Base-by-base conservation (phyloP, 1,140 invertebrate genomes). In the Drosophila neocordata region DNA sequence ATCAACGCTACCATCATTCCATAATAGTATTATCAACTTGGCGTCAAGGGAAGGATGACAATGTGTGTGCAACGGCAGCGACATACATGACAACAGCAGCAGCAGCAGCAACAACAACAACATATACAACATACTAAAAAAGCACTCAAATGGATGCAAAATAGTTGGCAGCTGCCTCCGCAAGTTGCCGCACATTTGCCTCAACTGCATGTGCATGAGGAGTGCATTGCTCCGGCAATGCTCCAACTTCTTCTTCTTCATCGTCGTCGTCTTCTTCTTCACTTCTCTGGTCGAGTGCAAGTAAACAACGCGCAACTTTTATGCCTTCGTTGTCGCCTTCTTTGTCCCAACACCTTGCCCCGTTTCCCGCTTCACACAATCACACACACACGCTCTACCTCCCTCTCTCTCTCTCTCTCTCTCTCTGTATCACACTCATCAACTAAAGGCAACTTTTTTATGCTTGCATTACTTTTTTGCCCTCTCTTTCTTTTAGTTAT, bases 221-320 rank as follows among this genome's bases (percentile, higher is more conserved):
- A 77, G 74, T 73, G 66, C 74, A 77, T 59, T 77, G 74, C 74
- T 74, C 74, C 65, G 66, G 58, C 70, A 69, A 62, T 71, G 3
- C 71, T 31, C 53, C 67, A 70, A 48, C 71, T 65, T 60, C 51
- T 61, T 48, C 11, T 31, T 44, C 38, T 60, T 56, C 71, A 61
- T 60, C 51, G 57, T 48, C 11, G 22, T 44, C 38, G 56, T 56
- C 53, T 51, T 2, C 7, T 20, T 51, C 9, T n/a, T 13, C 18
- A 11, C 65, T 53, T 51, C 65, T 68, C 64, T 82, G 77, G 77
- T 87, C 78, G 73, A 84, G 73, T 84, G 77, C 77, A 75, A 74
- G 69, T 69, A 81, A 81, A 79, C 78, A 87, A 84, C 80, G 82
- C 64, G 78, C 77, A 85, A 85, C 73, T 85, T 84, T 77, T 80